Percentiles rank a stretch among this genome's conserved stretches.
phyloP scores from a whole-genome alignment of 2,888 invertebrate genomes.

The Tetragonisca angustula region DNA sequence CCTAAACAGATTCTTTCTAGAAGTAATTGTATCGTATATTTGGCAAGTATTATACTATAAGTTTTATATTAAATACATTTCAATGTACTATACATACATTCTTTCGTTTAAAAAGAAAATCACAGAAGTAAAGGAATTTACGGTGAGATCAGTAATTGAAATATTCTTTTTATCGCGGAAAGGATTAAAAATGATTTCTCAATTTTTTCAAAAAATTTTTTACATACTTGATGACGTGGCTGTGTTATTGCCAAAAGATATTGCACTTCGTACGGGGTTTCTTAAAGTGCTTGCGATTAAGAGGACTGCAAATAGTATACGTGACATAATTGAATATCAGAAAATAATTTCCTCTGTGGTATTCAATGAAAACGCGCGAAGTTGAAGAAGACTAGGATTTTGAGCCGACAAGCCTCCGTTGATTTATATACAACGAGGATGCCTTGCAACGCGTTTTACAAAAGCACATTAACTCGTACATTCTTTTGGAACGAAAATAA shows the following conservation, averaged over 20 bases:
- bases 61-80: not conserved
- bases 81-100: not conserved
- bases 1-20: not conserved
- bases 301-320: not conserved
- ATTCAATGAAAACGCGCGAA: not conserved
- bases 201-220: conserved; percentile 8
- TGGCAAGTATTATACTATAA: not conserved
- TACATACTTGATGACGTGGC: conserved; percentile 43
- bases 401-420: not conserved
- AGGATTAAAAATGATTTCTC: not conserved
- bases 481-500: conserved; percentile 71
- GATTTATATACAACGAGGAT: conserved; percentile 45
- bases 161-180: not conserved
- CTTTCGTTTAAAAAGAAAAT: not conserved
- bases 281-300: conserved; percentile 1
- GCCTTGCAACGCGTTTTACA: conserved; percentile 9
- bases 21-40: too few relatives aligned
- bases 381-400: conserved; percentile 1
- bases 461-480: conserved; percentile 70
- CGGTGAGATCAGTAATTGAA: not conserved
- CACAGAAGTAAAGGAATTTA: not conserved
- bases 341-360: conserved; percentile 6
- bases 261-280: conserved; percentile 45
- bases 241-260: conserved; percentile 40
- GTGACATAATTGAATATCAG: conserved; percentile 23